phyloP scores from a whole-genome alignment of 1,140 invertebrate species.

The Ectropis grisescens region DNA sequence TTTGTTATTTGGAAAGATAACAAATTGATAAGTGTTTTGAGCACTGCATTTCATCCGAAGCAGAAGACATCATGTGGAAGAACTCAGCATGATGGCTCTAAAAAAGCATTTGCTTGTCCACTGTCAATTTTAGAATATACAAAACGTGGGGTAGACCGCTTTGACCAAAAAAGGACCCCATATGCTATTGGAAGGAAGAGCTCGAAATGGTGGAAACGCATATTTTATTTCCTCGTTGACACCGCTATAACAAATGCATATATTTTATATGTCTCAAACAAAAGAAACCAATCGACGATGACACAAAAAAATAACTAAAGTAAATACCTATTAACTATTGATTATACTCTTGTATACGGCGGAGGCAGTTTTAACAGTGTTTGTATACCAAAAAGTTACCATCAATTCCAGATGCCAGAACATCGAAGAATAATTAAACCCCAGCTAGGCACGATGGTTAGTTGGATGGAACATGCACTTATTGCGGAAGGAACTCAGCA shows the following conservation, averaged over 20 bases:
- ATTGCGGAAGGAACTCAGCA: too few species aligned
- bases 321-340: too few species aligned
- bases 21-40: constrained; percentile 20
- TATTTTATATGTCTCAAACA: neutral
- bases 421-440: too few species aligned
- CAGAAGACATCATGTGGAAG: constrained; percentile 14
- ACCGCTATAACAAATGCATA: too few species aligned
- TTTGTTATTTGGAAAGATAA: constrained; percentile 19
- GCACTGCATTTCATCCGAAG: constrained; percentile 23
- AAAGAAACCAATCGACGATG: constrained; percentile 1
- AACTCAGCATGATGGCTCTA: constrained; percentile 25
- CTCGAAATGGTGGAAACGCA: neutral
- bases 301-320: neutral
- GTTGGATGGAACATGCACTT: too few species aligned
- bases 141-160: constrained; percentile 23
- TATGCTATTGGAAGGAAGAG: neutral
- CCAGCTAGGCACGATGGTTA: too few species aligned
- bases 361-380: too few species aligned
- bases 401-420: too few species aligned
- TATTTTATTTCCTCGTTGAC: too few species aligned
- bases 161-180: constrained; percentile 15
- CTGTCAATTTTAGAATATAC: constrained; percentile 18
- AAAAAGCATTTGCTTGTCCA: constrained; percentile 12
- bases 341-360: too few species aligned
- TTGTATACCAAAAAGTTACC: too few species aligned